Evolutionary conservation across 2,888 invertebrate genomes (phyloP).

Genomic region (Branchipolynoe longqiensis): DNA sequence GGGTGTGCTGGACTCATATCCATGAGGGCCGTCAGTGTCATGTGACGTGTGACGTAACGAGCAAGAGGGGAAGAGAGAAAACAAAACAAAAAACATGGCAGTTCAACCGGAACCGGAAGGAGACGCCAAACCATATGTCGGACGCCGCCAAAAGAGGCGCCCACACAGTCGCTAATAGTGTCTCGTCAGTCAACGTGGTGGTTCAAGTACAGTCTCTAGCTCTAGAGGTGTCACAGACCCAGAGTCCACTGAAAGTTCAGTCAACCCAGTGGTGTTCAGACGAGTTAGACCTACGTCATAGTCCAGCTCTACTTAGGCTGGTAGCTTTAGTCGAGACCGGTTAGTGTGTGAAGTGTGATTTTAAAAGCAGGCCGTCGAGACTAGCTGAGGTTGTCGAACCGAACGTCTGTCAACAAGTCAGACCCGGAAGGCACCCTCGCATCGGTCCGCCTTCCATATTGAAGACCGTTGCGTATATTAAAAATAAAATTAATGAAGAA

Average conservation of each 20-base stretch:
- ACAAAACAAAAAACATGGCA: too few species aligned
- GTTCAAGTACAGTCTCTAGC: slow-evolving; percentile 31
- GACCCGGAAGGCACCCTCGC: too few species aligned
- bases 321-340: neutral
- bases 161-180: slow-evolving; percentile 31
- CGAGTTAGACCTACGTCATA: neutral
- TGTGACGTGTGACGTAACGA: slow-evolving; percentile 9
- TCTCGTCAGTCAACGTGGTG: slow-evolving; percentile 37
- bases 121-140: neutral
- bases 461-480: too few species aligned
- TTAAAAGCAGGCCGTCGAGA: neutral
- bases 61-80: too few species aligned
- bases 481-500: too few species aligned
- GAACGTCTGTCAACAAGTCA: neutral
- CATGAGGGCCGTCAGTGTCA: slow-evolving; percentile 30
- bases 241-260: slow-evolving; percentile 29
- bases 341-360: neutral
- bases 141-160: neutral
- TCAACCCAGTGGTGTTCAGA: neutral
- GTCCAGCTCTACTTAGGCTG: neutral
- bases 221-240: too few species aligned
- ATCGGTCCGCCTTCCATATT: too few species aligned
- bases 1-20: neutral
- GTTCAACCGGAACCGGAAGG: slow-evolving; percentile 2
- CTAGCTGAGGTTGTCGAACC: neutral